Conservation (phyloP, 2,797 vertebrate species). For the Molothrus aeneus region DNA sequence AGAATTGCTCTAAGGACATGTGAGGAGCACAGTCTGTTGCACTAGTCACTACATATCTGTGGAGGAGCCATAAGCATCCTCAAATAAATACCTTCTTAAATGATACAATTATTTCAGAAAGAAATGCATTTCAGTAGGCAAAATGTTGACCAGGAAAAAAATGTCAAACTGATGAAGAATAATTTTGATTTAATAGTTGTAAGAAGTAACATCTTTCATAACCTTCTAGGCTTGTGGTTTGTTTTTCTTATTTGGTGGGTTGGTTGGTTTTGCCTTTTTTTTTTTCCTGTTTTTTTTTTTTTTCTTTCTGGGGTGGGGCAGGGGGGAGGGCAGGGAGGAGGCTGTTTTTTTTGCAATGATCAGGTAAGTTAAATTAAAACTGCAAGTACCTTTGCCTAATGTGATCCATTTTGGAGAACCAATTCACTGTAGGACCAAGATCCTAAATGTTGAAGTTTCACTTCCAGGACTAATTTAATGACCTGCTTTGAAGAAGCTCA, state of each 20-base stretch:
- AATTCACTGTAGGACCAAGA: fast-evolving
- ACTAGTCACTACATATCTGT: not conserved
- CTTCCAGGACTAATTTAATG: not conserved
- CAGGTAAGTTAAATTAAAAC: not conserved
- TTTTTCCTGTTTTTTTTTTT: too few relatives aligned
- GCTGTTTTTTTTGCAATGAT: not conserved
- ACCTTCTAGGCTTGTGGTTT: not conserved
- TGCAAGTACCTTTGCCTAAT: not conserved
- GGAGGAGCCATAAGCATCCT: not conserved
- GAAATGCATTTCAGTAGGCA: not conserved
- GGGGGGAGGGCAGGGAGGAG: fast-evolving
- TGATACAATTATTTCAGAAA: not conserved
- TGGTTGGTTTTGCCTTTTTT: not conserved
- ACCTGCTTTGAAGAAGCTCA: not conserved
- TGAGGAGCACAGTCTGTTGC: not conserved
- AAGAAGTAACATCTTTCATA: not conserved
- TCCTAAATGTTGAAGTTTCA: not conserved
- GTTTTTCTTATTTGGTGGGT: not conserved
- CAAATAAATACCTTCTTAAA: not conserved
- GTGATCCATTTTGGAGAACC: not conserved
- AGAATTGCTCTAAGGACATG: not conserved
- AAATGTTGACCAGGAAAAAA: not conserved
- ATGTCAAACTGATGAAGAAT: not conserved
- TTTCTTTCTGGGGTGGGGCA: fast-evolving
- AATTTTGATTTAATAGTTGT: not conserved